A percentile compares a stretch with the other conserved stretches of the same genome.
Evolutionary conservation across 2,888 invertebrate genomes (phyloP).

Genomic region (Thecophora atra): DNA sequence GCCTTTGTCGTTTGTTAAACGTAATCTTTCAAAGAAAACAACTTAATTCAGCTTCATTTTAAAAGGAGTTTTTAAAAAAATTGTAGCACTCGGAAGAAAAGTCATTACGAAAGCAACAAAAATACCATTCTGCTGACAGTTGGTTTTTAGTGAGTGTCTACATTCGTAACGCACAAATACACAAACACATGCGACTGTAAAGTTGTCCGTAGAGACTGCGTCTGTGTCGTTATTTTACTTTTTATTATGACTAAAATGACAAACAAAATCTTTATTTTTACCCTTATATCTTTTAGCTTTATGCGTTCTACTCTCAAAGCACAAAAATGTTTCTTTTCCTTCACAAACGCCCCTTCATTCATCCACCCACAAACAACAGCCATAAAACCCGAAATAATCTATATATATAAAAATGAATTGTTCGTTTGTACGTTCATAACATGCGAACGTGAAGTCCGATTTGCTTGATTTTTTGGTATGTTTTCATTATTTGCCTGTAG

Average conservation of each 20-base stretch:
- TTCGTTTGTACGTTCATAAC: too few species aligned
- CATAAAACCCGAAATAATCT: not conserved
- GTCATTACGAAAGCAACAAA: not conserved
- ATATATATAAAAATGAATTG: too few species aligned
- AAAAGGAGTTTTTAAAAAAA: too few species aligned
- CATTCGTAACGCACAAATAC: not conserved
- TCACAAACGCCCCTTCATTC: not conserved
- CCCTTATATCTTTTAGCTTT: not conserved
- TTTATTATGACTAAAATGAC: not conserved
- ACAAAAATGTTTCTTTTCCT: conserved; percentile 2
- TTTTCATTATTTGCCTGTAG: too few species aligned
- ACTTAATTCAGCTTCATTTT: too few species aligned
- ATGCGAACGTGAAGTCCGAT: too few species aligned
- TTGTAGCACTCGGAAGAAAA: not conserved
- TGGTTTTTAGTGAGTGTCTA: not conserved
- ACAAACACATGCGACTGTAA: not conserved
- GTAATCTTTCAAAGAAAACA: too few species aligned
- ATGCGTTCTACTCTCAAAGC: too few species aligned
- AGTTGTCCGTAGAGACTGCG: not conserved
- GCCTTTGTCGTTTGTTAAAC: too few species aligned
- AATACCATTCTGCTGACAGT: not conserved
- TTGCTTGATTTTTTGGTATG: too few species aligned
- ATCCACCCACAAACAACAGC: not conserved
- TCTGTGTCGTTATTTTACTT: not conserved
- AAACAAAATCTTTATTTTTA: not conserved